Evolutionary conservation across 92 coral and sea anemone genomes (phyloP).

Genomic region (Porites evermanni): DNA sequence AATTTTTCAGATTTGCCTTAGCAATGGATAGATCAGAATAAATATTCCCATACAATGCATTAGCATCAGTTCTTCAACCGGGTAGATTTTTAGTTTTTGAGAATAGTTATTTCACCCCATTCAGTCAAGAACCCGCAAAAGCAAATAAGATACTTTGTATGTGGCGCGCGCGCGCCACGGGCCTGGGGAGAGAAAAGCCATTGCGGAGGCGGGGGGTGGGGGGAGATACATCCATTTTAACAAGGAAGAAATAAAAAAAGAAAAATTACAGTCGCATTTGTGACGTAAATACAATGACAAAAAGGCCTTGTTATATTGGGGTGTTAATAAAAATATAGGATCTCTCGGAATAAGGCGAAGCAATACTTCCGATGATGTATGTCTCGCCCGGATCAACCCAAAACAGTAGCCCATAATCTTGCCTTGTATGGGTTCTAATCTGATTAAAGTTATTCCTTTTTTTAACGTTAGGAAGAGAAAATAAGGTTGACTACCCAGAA

Average conservation of each 20-base stretch:
- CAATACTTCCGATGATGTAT: not conserved
- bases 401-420: too few species aligned
- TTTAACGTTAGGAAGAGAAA: too few species aligned
- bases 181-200: not conserved
- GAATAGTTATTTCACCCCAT: not conserved
- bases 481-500: too few species aligned
- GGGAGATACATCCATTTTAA: too few species aligned
- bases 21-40: not conserved
- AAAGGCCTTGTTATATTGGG: not conserved
- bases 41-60: not conserved
- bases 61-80: not conserved
- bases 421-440: too few species aligned
- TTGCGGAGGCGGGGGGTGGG: not conserved
- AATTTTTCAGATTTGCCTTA: not conserved
- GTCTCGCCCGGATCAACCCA: not conserved
- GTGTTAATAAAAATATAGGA: not conserved
- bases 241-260: too few species aligned
- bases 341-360: not conserved
- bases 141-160: conserved; percentile 22
- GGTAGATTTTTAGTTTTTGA: not conserved
- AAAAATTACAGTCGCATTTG: too few species aligned
- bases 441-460: too few species aligned
- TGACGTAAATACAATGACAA: not conserved
- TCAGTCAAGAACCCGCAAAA: conserved; percentile 16
- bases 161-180: conserved; percentile 36